phyloP scores from a whole-genome alignment of 2,797 vertebrate species.

The Acanthurus leucopareius region DNA sequence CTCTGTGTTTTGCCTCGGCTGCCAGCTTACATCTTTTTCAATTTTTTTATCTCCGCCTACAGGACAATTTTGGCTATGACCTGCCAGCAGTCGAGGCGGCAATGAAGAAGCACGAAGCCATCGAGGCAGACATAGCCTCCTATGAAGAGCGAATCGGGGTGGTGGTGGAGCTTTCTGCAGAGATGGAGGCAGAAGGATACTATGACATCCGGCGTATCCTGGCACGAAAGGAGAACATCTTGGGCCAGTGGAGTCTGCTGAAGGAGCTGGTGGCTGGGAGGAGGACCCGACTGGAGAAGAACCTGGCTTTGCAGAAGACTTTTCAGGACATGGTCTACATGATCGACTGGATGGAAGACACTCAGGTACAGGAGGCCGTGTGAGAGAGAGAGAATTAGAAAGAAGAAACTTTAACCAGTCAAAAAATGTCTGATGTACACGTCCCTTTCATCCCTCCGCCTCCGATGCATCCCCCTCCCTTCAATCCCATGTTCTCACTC shows the following conservation, averaged over 20 bases:
- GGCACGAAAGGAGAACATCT: conserved; percentile 92
- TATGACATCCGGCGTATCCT: conserved; percentile 91
- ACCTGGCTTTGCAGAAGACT: conserved; percentile 93
- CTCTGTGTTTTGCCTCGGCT: too few species aligned
- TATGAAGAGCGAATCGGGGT: conserved; percentile 94
- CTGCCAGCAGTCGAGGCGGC: conserved; percentile 95
- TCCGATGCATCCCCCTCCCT: too few species aligned
- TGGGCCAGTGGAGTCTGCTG: conserved; percentile 93
- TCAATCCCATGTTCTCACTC: background rate
- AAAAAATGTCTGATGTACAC: background rate
- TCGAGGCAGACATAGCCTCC: conserved; percentile 95
- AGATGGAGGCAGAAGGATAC: conserved; percentile 92
- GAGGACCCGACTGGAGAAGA: conserved; percentile 91
- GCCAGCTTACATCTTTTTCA: background rate
- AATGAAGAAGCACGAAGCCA: conserved; percentile 99
- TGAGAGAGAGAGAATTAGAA: background rate
- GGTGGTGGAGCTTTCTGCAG: conserved; percentile 90
- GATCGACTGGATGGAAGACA: conserved; percentile 99
- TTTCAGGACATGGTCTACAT: conserved; percentile 99
- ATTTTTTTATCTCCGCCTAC: background rate
- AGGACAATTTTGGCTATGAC: conserved; percentile 98
- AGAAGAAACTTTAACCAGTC: background rate
- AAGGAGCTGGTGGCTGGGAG: conserved; percentile 90
- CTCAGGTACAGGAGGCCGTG: conserved; percentile 86
- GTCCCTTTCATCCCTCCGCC: background rate